phyloP scores from a whole-genome alignment of 1,140 invertebrate species.

The Magallana gigas region DNA sequence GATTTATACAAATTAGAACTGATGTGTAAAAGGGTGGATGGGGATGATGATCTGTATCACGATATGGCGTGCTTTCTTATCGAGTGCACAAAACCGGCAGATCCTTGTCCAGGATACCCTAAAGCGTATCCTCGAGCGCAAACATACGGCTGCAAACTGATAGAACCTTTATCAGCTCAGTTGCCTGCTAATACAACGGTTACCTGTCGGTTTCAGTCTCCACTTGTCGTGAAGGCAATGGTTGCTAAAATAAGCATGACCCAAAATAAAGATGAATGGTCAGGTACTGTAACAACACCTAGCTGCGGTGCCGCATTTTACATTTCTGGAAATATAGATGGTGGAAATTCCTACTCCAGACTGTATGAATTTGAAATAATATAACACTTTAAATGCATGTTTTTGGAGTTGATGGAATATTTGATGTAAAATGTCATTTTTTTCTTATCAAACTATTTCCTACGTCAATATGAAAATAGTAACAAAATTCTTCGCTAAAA shows the following conservation, averaged over 20 bases:
- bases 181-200: conserved; percentile 1
- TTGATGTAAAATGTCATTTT: too few relatives aligned
- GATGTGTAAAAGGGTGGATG: not conserved
- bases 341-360: not conserved
- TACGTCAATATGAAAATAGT: too few relatives aligned
- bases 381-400: too few relatives aligned
- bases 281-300: not conserved
- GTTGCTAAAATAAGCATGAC: not conserved
- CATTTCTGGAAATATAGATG: not conserved
- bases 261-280: conserved; percentile 10
- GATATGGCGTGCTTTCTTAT: not conserved
- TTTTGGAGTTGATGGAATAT: too few relatives aligned
- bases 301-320: not conserved
- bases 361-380: not conserved
- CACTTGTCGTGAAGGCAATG: not conserved
- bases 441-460: too few relatives aligned
- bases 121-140: not conserved
- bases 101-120: not conserved
- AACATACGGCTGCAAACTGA: not conserved
- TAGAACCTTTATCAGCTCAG: conserved; percentile 1
- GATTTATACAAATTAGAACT: not conserved
- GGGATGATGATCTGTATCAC: not conserved
- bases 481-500: too few relatives aligned
- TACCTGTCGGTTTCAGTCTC: not conserved
- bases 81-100: not conserved